These are phyloP conservation scores for Pocillopora damicornis DNA, from an alignment of 64 coral and sea anemone species.

Conservation along the genomic window DNA sequence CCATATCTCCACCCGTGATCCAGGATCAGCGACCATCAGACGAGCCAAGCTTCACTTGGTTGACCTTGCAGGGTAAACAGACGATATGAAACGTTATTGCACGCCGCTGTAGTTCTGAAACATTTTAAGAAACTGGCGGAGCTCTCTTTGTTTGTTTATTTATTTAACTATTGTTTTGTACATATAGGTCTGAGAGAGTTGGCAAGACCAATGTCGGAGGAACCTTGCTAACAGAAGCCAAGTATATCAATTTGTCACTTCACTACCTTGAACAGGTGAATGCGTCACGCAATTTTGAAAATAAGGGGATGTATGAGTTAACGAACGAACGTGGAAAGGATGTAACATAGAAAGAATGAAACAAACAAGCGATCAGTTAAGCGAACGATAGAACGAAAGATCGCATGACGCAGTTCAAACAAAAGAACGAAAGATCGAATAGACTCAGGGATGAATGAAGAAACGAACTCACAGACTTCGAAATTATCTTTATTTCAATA, in stretches of 20 bases:
- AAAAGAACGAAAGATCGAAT: no score
- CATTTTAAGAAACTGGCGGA: no score
- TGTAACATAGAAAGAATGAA: no score
- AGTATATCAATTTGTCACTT: constrained; percentile 95
- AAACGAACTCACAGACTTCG: no score
- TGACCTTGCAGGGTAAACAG: constrained; percentile 88
- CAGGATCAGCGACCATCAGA: constrained; percentile 86
- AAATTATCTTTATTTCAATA: no score
- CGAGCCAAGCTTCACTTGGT: constrained; percentile 95
- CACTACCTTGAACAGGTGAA: constrained; percentile 95
- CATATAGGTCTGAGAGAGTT: constrained; percentile 82
- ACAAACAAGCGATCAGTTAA: no score
- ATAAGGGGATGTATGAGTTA: no score
- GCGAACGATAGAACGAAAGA: no score
- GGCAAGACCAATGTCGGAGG: constrained; percentile 92
- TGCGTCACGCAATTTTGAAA: no score
- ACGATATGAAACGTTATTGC: neutral
- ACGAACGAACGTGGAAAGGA: no score
- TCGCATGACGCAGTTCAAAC: no score
- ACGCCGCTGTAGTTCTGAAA: neutral
- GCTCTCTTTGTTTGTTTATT: neutral
- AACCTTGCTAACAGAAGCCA: constrained; percentile 88
- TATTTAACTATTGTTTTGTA: neutral
- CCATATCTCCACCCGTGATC: constrained; percentile 75
- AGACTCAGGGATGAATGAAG: no score